Conservation (phyloP, 1,140 invertebrate species). For the Drosophila bipectinata region DNA sequence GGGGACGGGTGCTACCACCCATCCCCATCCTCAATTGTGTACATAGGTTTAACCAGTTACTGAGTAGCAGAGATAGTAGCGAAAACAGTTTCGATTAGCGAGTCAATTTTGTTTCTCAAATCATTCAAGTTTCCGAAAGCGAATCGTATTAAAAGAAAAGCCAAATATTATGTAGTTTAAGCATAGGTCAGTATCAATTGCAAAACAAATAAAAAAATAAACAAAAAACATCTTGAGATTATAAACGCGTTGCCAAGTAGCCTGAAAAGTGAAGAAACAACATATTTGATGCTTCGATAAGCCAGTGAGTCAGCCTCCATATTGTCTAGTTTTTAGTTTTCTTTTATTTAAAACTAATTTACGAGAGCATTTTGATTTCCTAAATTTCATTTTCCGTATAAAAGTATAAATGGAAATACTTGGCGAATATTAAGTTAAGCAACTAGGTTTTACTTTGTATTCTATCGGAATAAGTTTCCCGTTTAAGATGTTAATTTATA, state of each 20-base stretch:
- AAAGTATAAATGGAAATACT: slow-evolving; percentile 36
- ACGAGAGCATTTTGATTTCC: slow-evolving; percentile 35
- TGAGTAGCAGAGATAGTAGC: slow-evolving; percentile 28
- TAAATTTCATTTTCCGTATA: slow-evolving; percentile 40
- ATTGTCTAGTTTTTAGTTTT: slow-evolving; percentile 57
- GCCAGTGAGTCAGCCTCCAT: slow-evolving; percentile 58
- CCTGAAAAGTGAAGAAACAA: slow-evolving; percentile 26
- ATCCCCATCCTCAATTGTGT: slow-evolving; percentile 52
- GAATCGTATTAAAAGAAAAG: slow-evolving; percentile 71
- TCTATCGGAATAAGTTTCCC: slow-evolving; percentile 38
- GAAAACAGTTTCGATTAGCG: slow-evolving; percentile 59
- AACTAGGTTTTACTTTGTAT: slow-evolving; percentile 50
- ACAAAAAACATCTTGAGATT: slow-evolving; percentile 66
- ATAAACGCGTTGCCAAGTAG: slow-evolving; percentile 74
- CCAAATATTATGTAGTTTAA: slow-evolving; percentile 78
- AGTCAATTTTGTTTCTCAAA: slow-evolving; percentile 77
- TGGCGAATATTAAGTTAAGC: slow-evolving; percentile 76
- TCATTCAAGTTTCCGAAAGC: slow-evolving; percentile 62
- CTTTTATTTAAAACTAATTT: slow-evolving; percentile 27
- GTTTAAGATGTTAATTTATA: slow-evolving; percentile 55
- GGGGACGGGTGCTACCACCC: not conserved
- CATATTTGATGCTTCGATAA: slow-evolving; percentile 38
- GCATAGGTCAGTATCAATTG: slow-evolving; percentile 69
- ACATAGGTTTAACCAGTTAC: slow-evolving; percentile 61
- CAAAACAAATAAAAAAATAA: slow-evolving; percentile 5